A percentile compares a stretch with the other conserved stretches of the same genome.
Evolutionary conservation across 2,797 vertebrate genomes (phyloP).

Genomic region (Pelodytes ibericus): DNA sequence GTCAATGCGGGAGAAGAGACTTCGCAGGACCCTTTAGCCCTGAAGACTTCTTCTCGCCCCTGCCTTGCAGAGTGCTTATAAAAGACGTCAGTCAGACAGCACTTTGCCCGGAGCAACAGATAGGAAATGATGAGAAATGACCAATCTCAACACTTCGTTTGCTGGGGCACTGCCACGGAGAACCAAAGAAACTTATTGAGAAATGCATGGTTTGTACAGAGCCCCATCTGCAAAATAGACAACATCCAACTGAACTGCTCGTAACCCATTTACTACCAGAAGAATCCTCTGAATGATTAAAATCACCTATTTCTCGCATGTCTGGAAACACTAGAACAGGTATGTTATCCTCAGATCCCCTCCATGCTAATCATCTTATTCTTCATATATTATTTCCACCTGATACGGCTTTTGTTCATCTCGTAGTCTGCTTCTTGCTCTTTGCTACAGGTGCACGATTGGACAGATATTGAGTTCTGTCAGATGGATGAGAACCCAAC

Average conservation of each 20-base stretch:
- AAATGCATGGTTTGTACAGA: neutral
- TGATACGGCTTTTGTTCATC: no score
- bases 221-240: neutral
- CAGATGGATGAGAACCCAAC: no score
- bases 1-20: neutral
- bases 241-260: neutral
- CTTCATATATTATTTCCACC: no score
- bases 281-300: no score
- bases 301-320: no score
- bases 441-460: no score
- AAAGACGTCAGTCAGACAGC: neutral
- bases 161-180: conserved; percentile 15
- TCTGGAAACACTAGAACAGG: no score
- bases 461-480: no score
- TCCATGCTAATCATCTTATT: no score
- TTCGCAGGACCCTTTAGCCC: conserved; percentile 8
- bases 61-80: neutral
- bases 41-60: conserved; percentile 29
- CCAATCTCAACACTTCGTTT: conserved; percentile 39
- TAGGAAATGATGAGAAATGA: conserved; percentile 59
- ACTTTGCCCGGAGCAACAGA: conserved; percentile 37
- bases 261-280: neutral
- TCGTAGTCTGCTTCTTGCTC: no score
- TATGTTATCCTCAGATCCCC: no score
- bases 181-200: conserved; percentile 12